Evolutionary conservation across 2,888 invertebrate genomes (phyloP).

Genomic region (Harmothoe impar): DNA sequence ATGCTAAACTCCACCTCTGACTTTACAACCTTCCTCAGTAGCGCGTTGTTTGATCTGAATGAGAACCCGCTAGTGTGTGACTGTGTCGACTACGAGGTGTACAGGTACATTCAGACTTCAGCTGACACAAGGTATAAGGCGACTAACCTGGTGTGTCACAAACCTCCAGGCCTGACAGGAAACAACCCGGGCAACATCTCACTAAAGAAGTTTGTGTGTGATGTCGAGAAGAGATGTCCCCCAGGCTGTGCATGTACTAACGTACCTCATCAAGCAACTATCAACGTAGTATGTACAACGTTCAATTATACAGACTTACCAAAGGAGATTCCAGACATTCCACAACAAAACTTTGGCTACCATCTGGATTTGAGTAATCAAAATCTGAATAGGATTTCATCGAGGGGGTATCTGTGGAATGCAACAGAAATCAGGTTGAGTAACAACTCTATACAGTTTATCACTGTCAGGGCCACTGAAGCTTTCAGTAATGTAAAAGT

Average conservation of each 20-base stretch:
- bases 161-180: background rate
- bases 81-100: background rate
- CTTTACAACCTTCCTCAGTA: background rate
- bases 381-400: background rate
- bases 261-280: background rate
- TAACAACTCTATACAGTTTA: background rate
- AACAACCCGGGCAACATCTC: background rate
- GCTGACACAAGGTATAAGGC: background rate
- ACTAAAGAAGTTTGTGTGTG: background rate
- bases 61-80: conserved; percentile 2
- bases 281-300: background rate
- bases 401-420: background rate
- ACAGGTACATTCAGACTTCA: background rate
- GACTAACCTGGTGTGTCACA: background rate
- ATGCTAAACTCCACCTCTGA: background rate
- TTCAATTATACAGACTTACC: background rate
- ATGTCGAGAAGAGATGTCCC: background rate
- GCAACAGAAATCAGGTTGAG: background rate
- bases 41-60: background rate
- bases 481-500: background rate
- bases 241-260: background rate
- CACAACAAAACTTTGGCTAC: background rate
- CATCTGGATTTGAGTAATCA: background rate
- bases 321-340: background rate
- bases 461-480: background rate